These are phyloP conservation scores for Synergus laeviventris DNA, from an alignment of 2,888 invertebrate species.

Conservation along the genomic window DNA sequence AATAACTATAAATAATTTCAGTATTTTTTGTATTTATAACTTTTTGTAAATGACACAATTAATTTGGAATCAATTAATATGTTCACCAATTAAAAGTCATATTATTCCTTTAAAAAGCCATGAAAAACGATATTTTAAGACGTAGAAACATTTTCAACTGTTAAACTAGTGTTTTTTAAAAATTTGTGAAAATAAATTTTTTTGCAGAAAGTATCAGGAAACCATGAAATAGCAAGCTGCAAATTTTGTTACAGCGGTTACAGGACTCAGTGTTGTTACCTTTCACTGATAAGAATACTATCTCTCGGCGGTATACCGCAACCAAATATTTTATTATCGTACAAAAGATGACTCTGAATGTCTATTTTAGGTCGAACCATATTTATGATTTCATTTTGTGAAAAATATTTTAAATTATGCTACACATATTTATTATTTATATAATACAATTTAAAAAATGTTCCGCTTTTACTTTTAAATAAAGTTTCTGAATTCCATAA, in stretches of 20 bases:
- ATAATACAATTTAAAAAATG: too few relatives aligned
- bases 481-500: too few relatives aligned
- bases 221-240: not conserved
- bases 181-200: not conserved
- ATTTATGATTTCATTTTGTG: not conserved
- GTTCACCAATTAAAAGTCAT: too few relatives aligned
- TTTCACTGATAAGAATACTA: not conserved
- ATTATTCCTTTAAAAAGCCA: not conserved
- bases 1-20: too few relatives aligned
- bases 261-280: not conserved
- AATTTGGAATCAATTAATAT: too few relatives aligned
- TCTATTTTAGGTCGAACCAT: not conserved
- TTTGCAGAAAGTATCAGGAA: constrained; percentile 1
- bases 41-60: too few relatives aligned
- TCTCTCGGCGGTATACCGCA: not conserved
- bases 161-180: not conserved
- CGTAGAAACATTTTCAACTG: not conserved
- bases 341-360: not conserved
- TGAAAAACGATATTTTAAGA: not conserved
- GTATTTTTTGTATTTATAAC: too few relatives aligned
- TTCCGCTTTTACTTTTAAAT: too few relatives aligned
- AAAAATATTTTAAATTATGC: not conserved
- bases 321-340: not conserved
- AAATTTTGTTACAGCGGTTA: not conserved
- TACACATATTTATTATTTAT: too few relatives aligned